These are phyloP conservation scores for Polypedilum vanderplanki DNA, from an alignment of 1,140 invertebrate genomes.

Conservation along the genomic window DNA sequence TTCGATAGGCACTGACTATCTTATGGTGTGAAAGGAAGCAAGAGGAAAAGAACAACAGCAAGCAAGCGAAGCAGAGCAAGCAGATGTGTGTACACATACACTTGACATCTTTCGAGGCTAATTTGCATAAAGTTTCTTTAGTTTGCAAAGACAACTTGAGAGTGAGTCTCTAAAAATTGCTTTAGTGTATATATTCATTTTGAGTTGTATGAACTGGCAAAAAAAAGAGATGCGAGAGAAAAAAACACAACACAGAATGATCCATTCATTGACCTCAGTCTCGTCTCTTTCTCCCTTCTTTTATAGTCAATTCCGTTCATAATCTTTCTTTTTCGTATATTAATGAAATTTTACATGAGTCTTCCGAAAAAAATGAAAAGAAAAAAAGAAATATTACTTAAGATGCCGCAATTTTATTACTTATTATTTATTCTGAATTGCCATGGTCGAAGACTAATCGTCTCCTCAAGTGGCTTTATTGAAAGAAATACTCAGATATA, in stretches of 20 bases:
- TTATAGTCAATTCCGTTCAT: neutral
- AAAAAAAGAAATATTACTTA: neutral
- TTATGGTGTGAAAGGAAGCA: neutral
- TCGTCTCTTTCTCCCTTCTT: neutral
- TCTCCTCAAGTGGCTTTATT: no score
- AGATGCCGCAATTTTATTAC: neutral
- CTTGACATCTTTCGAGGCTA: conserved; percentile 16
- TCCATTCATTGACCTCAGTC: conserved; percentile 27
- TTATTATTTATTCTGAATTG: no score
- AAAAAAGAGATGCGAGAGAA: neutral
- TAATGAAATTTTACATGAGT: neutral
- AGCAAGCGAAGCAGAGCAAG: neutral
- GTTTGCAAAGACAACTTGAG: conserved; percentile 10
- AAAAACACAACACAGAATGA: conserved; percentile 13
- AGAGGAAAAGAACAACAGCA: neutral
- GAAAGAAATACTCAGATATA: no score
- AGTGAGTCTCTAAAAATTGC: neutral
- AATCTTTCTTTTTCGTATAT: conserved; percentile 13
- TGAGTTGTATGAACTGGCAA: conserved; percentile 10
- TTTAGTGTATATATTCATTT: neutral
- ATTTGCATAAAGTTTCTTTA: neutral
- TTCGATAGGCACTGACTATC: no score
- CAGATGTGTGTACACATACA: conserved; percentile 17
- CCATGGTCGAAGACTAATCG: no score
- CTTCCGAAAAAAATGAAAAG: neutral